These are phyloP conservation scores for Actinia equina DNA, from an alignment of 64 coral and sea anemone species.

Conservation along the genomic window DNA sequence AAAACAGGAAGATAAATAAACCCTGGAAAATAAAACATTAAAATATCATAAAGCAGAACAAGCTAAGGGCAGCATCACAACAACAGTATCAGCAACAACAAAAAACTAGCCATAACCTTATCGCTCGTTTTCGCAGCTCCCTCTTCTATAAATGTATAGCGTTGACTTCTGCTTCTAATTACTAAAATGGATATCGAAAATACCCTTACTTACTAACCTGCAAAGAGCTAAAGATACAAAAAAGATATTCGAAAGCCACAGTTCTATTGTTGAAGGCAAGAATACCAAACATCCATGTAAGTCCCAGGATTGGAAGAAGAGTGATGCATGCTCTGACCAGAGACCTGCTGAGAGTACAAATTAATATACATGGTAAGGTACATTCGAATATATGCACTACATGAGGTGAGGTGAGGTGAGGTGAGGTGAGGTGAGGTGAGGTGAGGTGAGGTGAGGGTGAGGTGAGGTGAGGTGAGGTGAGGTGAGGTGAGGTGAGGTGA, in stretches of 20 bases:
- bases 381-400: background rate
- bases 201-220: conserved; percentile 24
- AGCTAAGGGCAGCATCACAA: too few species aligned
- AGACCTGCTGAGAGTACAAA: conserved; percentile 10
- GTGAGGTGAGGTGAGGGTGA: too few species aligned
- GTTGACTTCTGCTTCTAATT: too few species aligned
- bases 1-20: conserved; percentile 45
- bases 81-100: too few species aligned
- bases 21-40: background rate
- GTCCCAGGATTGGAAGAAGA: conserved; percentile 55
- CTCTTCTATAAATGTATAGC: too few species aligned
- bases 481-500: too few species aligned
- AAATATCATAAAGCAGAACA: background rate
- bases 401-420: too few species aligned
- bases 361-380: background rate
- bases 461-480: too few species aligned
- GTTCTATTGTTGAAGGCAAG: conserved; percentile 34
- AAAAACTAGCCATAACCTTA: background rate
- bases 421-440: too few species aligned
- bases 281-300: conserved; percentile 63
- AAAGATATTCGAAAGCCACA: conserved; percentile 48
- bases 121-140: too few species aligned
- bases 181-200: background rate
- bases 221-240: conserved; percentile 46
- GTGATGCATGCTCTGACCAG: conserved; percentile 37